These are phyloP conservation scores for Epirrhoe tristata DNA, from an alignment of 2,888 invertebrate species.

Conservation along the genomic window DNA sequence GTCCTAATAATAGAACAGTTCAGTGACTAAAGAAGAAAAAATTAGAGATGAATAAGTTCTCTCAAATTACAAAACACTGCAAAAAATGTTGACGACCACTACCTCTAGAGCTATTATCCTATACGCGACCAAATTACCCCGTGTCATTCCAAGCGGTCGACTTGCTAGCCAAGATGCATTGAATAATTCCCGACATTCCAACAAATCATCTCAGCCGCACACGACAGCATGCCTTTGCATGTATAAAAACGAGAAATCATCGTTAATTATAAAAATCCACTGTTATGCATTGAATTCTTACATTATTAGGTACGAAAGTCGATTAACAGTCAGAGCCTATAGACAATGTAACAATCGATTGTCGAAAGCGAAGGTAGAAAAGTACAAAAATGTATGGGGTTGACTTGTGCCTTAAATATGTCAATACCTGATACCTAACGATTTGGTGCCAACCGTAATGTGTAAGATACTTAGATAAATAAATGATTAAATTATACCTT, in stretches of 20 bases:
- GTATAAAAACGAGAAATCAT: background rate
- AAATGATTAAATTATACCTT: too few relatives aligned
- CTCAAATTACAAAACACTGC: background rate
- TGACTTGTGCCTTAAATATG: too few relatives aligned
- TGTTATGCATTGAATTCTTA: background rate
- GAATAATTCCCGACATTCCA: constrained; percentile 27
- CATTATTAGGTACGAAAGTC: background rate
- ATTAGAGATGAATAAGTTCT: too few relatives aligned
- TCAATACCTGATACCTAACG: too few relatives aligned
- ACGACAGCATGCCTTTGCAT: constrained; percentile 17
- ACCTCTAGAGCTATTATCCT: constrained; percentile 29
- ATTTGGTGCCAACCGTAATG: too few relatives aligned
- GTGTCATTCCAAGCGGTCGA: constrained; percentile 30
- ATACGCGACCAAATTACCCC: constrained; percentile 27
- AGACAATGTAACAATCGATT: too few relatives aligned
- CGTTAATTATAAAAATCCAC: background rate
- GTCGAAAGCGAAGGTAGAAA: too few relatives aligned
- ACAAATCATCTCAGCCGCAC: constrained; percentile 23
- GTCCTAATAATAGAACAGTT: too few relatives aligned
- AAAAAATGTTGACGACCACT: constrained; percentile 46
- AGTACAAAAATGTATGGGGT: too few relatives aligned
- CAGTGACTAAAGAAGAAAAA: too few relatives aligned
- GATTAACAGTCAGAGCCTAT: too few relatives aligned
- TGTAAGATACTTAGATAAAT: too few relatives aligned
- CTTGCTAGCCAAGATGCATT: constrained; percentile 30